phyloP scores from a whole-genome alignment of 2,113 vertebrate genomes.

The Myotis davidii region DNA sequence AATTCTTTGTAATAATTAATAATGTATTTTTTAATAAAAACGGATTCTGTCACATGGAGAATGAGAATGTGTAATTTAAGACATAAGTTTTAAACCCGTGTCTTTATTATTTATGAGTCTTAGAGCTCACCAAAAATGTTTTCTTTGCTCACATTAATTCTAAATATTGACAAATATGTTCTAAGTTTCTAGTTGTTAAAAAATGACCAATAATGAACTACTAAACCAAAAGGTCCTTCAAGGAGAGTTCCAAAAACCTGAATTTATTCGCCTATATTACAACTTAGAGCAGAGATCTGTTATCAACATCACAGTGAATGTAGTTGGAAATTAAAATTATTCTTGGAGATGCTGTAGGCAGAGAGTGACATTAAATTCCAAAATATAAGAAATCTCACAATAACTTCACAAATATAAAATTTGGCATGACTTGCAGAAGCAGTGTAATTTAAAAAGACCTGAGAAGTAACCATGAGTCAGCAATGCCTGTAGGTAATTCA shows the following conservation, averaged over 20 bases:
- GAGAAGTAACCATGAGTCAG: background rate
- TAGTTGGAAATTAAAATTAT: background rate
- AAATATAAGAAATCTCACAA: background rate
- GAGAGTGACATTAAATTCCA: background rate
- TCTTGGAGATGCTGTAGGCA: background rate
- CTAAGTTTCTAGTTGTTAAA: background rate
- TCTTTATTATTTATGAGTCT: conserved; percentile 12
- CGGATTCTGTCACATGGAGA: background rate
- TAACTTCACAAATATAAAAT: background rate
- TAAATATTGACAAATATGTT: background rate
- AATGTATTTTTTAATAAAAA: background rate
- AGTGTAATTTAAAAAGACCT: background rate
- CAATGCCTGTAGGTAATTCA: background rate
- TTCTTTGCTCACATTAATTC: conserved; percentile 1
- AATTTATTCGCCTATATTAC: conserved; percentile 4
- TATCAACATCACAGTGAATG: background rate
- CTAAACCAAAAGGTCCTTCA: background rate
- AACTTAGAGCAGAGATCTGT: background rate
- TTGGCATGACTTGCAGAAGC: background rate
- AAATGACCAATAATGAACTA: conserved; percentile 38
- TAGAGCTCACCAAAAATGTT: background rate
- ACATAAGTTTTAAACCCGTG: background rate
- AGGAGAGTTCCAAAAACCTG: background rate
- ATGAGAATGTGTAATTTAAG: background rate
- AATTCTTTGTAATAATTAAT: conserved; percentile 44